phyloP scores from a whole-genome alignment of 2,888 invertebrate species.

The Dasypogon diadema region DNA sequence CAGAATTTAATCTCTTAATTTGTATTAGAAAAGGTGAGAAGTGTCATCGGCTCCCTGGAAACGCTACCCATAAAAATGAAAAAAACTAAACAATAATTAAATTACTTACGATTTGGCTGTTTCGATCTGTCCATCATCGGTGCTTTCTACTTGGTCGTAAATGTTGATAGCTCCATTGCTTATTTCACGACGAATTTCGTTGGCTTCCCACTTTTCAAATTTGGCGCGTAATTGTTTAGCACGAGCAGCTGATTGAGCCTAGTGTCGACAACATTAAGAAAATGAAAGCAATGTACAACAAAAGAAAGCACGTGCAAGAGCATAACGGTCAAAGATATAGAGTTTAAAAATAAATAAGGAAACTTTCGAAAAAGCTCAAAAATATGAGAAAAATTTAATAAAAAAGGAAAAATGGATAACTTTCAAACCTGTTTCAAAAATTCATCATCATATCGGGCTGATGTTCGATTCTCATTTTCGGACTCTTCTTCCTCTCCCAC shows the following conservation, averaged over 20 bases:
- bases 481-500: conserved; percentile 66
- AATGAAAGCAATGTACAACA: neutral
- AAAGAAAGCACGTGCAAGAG: conserved; percentile 4
- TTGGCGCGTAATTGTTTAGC: conserved; percentile 87
- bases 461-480: conserved; percentile 59
- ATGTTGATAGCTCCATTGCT: conserved; percentile 68
- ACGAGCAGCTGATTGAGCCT: conserved; percentile 81
- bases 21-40: too few species aligned
- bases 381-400: neutral
- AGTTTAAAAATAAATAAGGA: neutral
- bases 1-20: too few species aligned
- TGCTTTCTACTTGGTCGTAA: conserved; percentile 70
- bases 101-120: conserved; percentile 80
- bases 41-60: too few species aligned
- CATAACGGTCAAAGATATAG: neutral
- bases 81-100: too few species aligned
- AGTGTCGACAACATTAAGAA: neutral
- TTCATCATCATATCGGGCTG: conserved; percentile 72
- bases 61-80: too few species aligned
- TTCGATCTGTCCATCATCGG: conserved; percentile 83
- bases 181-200: conserved; percentile 73
- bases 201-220: conserved; percentile 88
- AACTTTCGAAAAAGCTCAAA: neutral
- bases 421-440: conserved; percentile 73
- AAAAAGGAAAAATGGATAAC: neutral